These are phyloP conservation scores for Ptychoptera albimana DNA, from an alignment of 2,888 invertebrate species.

Conservation along the genomic window DNA sequence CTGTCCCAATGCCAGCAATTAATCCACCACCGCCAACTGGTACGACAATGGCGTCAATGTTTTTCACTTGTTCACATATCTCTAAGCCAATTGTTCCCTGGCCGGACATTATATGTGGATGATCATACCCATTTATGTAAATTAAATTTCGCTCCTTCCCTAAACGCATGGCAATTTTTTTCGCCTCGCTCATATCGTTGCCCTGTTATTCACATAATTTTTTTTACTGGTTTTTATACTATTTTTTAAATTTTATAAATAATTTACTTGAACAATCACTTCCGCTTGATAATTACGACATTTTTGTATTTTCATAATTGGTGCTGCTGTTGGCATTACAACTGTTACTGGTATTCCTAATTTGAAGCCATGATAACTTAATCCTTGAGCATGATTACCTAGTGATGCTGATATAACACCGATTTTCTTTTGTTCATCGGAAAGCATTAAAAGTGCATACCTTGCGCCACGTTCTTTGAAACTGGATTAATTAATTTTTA, in stretches of 20 bases:
- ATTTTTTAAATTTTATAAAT: not conserved
- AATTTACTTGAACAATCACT: constrained; percentile 47
- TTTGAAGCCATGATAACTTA: constrained; percentile 62
- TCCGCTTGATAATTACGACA: constrained; percentile 73
- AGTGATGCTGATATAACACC: constrained; percentile 89
- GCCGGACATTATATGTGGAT: constrained; percentile 88
- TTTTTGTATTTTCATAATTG: constrained; percentile 88
- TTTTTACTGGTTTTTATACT: not conserved
- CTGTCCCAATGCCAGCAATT: constrained; percentile 60
- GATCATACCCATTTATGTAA: constrained; percentile 91
- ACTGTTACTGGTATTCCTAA: constrained; percentile 61
- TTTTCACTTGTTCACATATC: constrained; percentile 76
- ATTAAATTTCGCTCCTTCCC: constrained; percentile 51
- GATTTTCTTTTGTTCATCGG: constrained; percentile 47
- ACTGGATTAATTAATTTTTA: constrained; percentile 30
- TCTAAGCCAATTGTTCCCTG: constrained; percentile 90
- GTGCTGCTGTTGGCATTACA: constrained; percentile 91
- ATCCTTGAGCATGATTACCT: constrained; percentile 79
- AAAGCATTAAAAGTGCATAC: constrained; percentile 62
- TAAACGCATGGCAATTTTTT: constrained; percentile 57
- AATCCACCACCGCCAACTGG: constrained; percentile 53
- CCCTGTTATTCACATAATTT: constrained; percentile 38
- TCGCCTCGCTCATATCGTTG: constrained; percentile 70
- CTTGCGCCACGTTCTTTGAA: constrained; percentile 92
- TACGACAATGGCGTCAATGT: constrained; percentile 77